Conservation (phyloP, 2,113 vertebrate genomes). For the Pedionomus torquatus region DNA sequence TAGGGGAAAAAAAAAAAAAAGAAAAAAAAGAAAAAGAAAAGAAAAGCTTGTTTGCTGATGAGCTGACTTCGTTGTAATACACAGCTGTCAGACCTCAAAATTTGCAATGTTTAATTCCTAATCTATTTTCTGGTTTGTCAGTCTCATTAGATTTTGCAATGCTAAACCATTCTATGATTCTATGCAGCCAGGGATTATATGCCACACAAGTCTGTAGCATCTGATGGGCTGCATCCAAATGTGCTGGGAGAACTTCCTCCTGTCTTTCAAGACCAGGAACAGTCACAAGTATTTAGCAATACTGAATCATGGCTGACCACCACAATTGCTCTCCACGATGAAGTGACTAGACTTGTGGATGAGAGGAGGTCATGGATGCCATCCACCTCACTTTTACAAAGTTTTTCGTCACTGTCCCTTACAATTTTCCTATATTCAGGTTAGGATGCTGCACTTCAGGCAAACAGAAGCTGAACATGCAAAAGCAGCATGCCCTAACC, state of each 20-base stretch:
- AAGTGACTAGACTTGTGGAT: background rate
- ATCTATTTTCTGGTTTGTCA: too few relatives aligned
- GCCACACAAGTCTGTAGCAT: background rate
- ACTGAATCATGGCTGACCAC: background rate
- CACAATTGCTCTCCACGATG: background rate
- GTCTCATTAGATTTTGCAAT: too few relatives aligned
- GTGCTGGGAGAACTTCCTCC: background rate
- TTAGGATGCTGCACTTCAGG: background rate
- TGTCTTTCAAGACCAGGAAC: background rate
- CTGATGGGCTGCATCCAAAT: background rate
- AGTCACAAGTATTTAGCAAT: background rate
- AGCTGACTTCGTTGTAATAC: too few relatives aligned
- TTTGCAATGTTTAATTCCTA: too few relatives aligned
- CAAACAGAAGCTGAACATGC: background rate
- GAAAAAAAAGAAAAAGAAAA: too few relatives aligned
- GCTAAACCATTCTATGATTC: too few relatives aligned
- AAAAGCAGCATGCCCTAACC: background rate
- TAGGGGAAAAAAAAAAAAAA: too few relatives aligned
- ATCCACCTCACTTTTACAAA: background rate
- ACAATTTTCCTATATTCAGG: background rate
- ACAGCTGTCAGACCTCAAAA: too few relatives aligned
- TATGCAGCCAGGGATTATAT: background rate
- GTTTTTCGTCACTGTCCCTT: background rate
- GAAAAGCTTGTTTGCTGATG: too few relatives aligned
- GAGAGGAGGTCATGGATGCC: background rate